Conservation (phyloP, 2,888 invertebrate genomes). For the Pollenia angustigena region DNA sequence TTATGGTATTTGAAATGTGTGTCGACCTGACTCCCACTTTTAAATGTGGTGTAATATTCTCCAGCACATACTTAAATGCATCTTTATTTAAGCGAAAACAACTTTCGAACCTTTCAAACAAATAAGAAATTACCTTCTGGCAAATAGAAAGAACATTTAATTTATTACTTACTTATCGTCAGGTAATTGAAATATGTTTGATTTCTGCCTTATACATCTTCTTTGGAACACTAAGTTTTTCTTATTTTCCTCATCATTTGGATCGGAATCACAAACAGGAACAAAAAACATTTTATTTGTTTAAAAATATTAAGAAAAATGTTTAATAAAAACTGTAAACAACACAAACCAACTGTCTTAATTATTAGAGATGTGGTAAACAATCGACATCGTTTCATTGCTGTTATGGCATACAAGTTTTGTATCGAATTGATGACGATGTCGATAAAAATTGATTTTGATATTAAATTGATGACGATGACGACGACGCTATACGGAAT, state of each 20-base stretch:
- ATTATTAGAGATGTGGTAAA: no score
- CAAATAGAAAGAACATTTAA: slow-evolving; percentile 1
- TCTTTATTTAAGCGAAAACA: background rate
- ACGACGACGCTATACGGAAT: no score
- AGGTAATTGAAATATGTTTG: slow-evolving; percentile 10
- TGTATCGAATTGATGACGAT: no score
- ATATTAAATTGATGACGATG: no score
- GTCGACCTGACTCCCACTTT: background rate
- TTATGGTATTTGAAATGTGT: background rate
- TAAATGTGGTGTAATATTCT: background rate
- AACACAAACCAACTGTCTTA: no score
- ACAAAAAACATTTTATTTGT: background rate
- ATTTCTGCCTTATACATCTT: background rate
- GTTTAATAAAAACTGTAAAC: no score
- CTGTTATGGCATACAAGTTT: no score
- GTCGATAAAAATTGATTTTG: no score
- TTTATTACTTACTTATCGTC: slow-evolving; percentile 1
- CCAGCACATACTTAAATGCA: background rate
- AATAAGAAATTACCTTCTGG: slow-evolving; percentile 6
- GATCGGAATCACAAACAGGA: background rate
- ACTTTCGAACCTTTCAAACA: slow-evolving; percentile 12
- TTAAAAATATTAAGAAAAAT: no score
- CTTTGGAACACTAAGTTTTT: background rate
- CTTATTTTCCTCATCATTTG: background rate
- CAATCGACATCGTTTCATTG: no score